Conservation (phyloP, 2,113 vertebrate genomes). For the Hassar affinis region DNA sequence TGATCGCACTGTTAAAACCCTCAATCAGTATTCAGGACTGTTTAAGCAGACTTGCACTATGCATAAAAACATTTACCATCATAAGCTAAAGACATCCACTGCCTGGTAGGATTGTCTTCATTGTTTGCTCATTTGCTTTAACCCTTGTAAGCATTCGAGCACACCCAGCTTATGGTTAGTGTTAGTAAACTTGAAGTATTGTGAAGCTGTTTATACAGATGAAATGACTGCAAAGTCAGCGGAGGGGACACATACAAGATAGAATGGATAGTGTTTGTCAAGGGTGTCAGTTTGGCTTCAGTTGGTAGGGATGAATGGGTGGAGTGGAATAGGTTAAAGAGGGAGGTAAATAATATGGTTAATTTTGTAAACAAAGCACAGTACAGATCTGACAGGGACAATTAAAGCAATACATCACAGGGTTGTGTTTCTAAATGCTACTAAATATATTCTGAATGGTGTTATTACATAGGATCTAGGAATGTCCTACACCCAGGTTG, state of each 20-base stretch:
- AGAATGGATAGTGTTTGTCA: not conserved
- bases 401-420: too few species aligned
- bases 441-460: too few species aligned
- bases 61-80: not conserved
- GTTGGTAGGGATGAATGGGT: too few species aligned
- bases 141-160: not conserved
- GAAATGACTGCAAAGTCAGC: not conserved
- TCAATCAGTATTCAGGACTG: not conserved
- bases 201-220: constrained; percentile 15
- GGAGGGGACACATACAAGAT: not conserved
- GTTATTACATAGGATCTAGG: too few species aligned
- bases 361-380: too few species aligned
- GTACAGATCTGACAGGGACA: too few species aligned
- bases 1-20: not conserved
- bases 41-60: not conserved
- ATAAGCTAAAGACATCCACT: not conserved
- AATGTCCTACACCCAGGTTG: too few species aligned
- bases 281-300: too few species aligned
- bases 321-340: too few species aligned
- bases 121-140: not conserved
- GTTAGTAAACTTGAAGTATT: not conserved
- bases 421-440: too few species aligned
- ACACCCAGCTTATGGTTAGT: constrained; percentile 1
- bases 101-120: not conserved
- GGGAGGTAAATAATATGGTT: too few species aligned